Conservation (phyloP, 2,888 invertebrate species). For the Agriopis aurantiaria region DNA sequence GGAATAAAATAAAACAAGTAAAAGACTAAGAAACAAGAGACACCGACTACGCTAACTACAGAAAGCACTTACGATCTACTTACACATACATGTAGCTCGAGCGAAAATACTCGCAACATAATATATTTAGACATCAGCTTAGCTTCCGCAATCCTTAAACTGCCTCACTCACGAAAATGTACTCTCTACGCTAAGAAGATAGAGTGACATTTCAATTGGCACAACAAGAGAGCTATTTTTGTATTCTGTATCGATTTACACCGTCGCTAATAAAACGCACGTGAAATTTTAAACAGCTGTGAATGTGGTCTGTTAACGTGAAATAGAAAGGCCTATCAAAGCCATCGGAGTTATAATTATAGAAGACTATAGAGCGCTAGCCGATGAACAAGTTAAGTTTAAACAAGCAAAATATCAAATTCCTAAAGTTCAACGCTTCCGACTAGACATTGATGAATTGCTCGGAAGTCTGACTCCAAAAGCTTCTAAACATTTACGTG, state of each 20-base stretch:
- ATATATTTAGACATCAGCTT: conserved; percentile 64
- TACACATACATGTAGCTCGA: conserved; percentile 53
- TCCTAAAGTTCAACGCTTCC: conserved; percentile 33
- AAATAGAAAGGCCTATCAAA: conserved; percentile 26
- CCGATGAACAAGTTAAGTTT: conserved; percentile 17
- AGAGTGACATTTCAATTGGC: conserved; percentile 46
- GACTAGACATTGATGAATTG: conserved; percentile 38
- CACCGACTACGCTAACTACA: conserved; percentile 46
- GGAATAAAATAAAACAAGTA: conserved; percentile 30
- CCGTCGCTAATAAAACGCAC: conserved; percentile 57
- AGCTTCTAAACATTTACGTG: conserved; percentile 34
- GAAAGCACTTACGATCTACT: conserved; percentile 53
- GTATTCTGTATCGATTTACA: conserved; percentile 57
- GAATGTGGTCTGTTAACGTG: conserved; percentile 38
- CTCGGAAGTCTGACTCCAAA: conserved; percentile 31
- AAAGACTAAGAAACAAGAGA: conserved; percentile 32
- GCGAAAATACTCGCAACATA: conserved; percentile 58
- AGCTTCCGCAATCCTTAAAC: conserved; percentile 64
- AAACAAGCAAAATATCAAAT: conserved; percentile 31
- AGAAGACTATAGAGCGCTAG: neutral
- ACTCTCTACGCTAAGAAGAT: conserved; percentile 41
- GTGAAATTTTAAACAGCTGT: conserved; percentile 58
- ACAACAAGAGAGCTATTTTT: conserved; percentile 47
- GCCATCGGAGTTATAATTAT: conserved; percentile 10
- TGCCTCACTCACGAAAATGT: conserved; percentile 41